phyloP scores from a whole-genome alignment of 2,113 vertebrate genomes.

The Phoenicopterus ruber region DNA sequence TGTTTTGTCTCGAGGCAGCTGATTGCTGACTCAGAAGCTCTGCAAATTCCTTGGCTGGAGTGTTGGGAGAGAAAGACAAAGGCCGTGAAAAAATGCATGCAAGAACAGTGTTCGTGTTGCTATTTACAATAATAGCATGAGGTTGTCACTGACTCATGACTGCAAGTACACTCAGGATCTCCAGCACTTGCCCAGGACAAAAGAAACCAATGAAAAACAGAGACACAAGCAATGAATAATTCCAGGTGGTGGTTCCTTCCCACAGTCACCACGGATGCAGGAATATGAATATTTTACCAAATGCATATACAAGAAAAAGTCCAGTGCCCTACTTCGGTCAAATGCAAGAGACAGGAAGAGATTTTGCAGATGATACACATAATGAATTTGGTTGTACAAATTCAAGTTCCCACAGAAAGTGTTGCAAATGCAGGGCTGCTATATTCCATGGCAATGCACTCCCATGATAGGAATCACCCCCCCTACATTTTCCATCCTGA shows the following conservation, averaged over 20 bases:
- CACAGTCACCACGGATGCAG: not conserved
- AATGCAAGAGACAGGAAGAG: not conserved
- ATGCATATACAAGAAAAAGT: not conserved
- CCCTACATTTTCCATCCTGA: not conserved
- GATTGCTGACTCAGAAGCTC: slow-evolving; percentile 68
- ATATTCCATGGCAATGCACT: not conserved
- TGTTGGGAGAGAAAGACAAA: not conserved
- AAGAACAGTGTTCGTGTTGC: slow-evolving; percentile 33
- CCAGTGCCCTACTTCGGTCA: not conserved
- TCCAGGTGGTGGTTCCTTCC: slow-evolving; percentile 21
- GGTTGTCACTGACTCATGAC: slow-evolving; percentile 51
- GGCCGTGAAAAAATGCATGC: slow-evolving; percentile 2
- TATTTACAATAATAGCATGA: slow-evolving; percentile 60
- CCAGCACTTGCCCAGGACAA: not conserved
- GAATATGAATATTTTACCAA: not conserved
- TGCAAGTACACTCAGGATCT: slow-evolving; percentile 23
- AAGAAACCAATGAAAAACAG: not conserved
- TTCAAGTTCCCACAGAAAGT: not conserved
- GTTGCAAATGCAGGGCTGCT: not conserved
- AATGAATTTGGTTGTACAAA: not conserved
- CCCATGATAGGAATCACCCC: accelerated
- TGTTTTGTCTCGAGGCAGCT: slow-evolving; percentile 57
- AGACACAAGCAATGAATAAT: not conserved
- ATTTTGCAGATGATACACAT: not conserved
- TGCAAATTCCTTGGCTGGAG: slow-evolving; percentile 46